A percentile compares a stretch with the other conserved stretches of the same genome.
These are phyloP conservation scores for Dione juno DNA, from an alignment of 2,888 invertebrate genomes.

Conservation along the genomic window DNA sequence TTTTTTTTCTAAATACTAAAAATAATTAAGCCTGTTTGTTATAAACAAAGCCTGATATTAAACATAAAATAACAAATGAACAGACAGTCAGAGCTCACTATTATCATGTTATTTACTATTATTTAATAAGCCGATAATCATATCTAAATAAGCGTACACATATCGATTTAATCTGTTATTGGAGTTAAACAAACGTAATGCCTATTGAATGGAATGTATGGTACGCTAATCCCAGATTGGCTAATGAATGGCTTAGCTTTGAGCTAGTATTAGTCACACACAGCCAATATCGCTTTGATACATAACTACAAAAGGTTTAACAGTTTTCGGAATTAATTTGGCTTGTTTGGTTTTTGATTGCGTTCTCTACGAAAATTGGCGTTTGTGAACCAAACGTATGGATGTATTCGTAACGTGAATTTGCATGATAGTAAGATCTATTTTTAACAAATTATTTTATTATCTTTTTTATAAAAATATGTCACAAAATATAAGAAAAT, in stretches of 20 bases:
- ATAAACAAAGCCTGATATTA: too few relatives aligned
- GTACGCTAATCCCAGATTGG: slow-evolving; percentile 53
- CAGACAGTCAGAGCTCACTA: neutral
- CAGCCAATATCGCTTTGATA: slow-evolving; percentile 50
- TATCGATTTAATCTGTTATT: slow-evolving; percentile 33
- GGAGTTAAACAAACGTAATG: slow-evolving; percentile 44
- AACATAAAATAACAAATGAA: too few relatives aligned
- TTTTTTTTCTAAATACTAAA: too few relatives aligned
- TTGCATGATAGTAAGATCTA: neutral
- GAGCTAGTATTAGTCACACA: slow-evolving; percentile 47
- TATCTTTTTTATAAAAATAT: too few relatives aligned
- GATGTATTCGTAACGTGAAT: neutral
- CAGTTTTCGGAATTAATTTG: slow-evolving; percentile 36
- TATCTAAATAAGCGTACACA: slow-evolving; percentile 9
- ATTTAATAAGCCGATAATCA: neutral
- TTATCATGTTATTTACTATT: neutral
- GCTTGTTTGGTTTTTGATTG: slow-evolving; percentile 33
- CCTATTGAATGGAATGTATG: slow-evolving; percentile 43
- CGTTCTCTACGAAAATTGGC: slow-evolving; percentile 15
- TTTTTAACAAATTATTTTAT: too few relatives aligned
- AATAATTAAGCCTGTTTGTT: too few relatives aligned
- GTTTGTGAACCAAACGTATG: neutral
- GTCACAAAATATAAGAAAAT: too few relatives aligned
- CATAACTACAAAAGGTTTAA: slow-evolving; percentile 41
- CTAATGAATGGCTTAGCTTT: slow-evolving; percentile 54